Evolutionary conservation across 2,797 vertebrate species (phyloP), one percentile per base, ranked within the genome.

Genomic region (Darevskia nairensis): DNA sequence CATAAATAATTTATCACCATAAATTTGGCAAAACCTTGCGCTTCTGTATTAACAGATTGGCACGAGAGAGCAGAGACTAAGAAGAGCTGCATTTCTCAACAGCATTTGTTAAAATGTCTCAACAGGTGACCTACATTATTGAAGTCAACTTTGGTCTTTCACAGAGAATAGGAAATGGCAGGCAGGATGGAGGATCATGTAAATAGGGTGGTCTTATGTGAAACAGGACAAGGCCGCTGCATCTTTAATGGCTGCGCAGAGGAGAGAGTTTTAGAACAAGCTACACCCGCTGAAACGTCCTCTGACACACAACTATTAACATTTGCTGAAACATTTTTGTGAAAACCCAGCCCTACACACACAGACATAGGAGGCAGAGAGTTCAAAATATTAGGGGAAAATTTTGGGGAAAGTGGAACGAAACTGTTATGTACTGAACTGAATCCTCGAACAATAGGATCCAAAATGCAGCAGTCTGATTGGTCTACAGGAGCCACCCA

Each of bases 1-100:
- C 21, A 68, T 86, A 90, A 93, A 85, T 93, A 89, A 77, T 90
- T 93, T 84, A 87, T 86, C 8, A 21, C n/a, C 75, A 39, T 39
- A 88, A 90, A 79, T 44, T 84, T 44, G 89, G 83, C 85, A 77
- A 86, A 89, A 69, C 23, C 50, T 90, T 83, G 23, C 1, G 82
- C 35, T 44, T 90, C 83, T 81, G 23, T 41, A 82, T 89, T 90
- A 84, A 44, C 50, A 86, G 0, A 0, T 71, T 79, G 85, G 81
- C 41, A 84, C 5, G 75, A 39, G 64, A 86, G 29, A 39, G 78
- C 81, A 0, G 23, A 80, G 32, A 59, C 15, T 25, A 3, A 27
- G 27, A 74, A 59, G 59, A 27, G 80, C 17, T 2, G 1, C 55
- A 41, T 88, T 91, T 91, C 64, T 92, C 41, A 3, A 41, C 66